Base-by-base conservation (phyloP, 2,113 vertebrate species). In the Symphodus melops region DNA sequence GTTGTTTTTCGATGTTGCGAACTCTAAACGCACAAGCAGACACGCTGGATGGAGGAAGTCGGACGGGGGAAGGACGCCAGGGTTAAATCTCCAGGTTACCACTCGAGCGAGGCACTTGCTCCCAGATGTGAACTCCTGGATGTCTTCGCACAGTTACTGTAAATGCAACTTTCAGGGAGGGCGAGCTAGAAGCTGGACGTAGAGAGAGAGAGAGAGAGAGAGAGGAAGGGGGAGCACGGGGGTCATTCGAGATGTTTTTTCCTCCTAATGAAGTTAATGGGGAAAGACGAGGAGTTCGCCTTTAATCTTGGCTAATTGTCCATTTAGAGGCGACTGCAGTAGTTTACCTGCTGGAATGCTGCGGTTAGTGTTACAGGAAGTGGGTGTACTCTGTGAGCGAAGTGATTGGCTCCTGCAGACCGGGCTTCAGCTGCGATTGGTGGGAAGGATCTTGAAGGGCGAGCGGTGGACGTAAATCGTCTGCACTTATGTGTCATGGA, bases 281-380 rank as follows among this genome's bases (percentile, higher is more conserved):
- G 81, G 89, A 91, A 89, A 91, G 89, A 87, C 46, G 87, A 93
- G 87, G 83, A 87, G 81, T 42, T 71, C 60, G 81, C 85, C 91
- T 93, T 93, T 93, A 89, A 94, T 94, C 92, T 93, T 84, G 70
- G 72, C 68, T 89, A 91, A 92, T 94, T 93, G 91, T 93, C 92
- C 90, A 88, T 88, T 91, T 86, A 86, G 88, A 86, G 90, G 80
- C 77, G 75, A 83, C 83, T 81, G 91, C 84, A 72, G 79, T 81
- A 88, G 90, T 92, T 92, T 89, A 90, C 86, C 89, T 89, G 88
- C 86, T 79, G 91, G 90, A 89, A 93, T 92, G 89, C 74, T 75
- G 79, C 33, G 73, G 82, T 80, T 89, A 77, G 78, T 89, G 81
- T 93, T 92, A 87, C 91, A 91, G 88, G 82, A 90, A 87, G 88